Evolutionary conservation across 2,113 vertebrate genomes (phyloP), one percentile per base, ranked within the genome.

Genomic region (Crotalus tigris): DNA sequence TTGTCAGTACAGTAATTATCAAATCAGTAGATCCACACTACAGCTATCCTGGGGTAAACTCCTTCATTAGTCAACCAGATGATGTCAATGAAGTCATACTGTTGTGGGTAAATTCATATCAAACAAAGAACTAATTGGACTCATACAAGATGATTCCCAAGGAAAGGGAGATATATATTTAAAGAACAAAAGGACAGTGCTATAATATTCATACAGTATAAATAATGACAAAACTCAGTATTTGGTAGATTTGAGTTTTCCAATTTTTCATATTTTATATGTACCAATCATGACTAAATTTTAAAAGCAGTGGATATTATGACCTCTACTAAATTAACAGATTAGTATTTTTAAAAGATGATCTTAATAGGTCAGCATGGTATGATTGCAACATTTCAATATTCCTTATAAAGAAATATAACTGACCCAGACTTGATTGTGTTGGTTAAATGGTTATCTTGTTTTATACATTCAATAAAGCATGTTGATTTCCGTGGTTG

Each of bases 371-470:
- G 10, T 39, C 29, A 94, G 33, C 55, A 49, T 88, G 26, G 4
- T 89, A 95, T 95, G 97, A 93, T 88, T 92, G 93, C 88, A 94
- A 93, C n/a, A 92, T 87, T 61, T 92, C 92, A 23, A 93, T 81
- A 94, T 95, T 94, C 93, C 96, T 96, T 96, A 96, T 91, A 90
- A 96, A 95, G 51, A 90, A 95, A 94, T 97, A 94, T 90, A 92
- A 97, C 54, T 90, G 86, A 95, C 96, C 90, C 91, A 97, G 91
- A 89, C 90, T 96, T 96, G 93, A 95, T 58, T 49, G 92, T 17
- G 90, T n/a, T 88, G 85, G 96, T 96, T 97, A 97, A 97, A 97
- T 97, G 97, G 96, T 97, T 97, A 97, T 95, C 96, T 90, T 96
- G 86, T 95, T 97, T 95, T 93, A 95, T 94, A 92, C 87, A 94